Conservation (phyloP, 2,888 invertebrate species). For the Mesoligia furuncula region DNA sequence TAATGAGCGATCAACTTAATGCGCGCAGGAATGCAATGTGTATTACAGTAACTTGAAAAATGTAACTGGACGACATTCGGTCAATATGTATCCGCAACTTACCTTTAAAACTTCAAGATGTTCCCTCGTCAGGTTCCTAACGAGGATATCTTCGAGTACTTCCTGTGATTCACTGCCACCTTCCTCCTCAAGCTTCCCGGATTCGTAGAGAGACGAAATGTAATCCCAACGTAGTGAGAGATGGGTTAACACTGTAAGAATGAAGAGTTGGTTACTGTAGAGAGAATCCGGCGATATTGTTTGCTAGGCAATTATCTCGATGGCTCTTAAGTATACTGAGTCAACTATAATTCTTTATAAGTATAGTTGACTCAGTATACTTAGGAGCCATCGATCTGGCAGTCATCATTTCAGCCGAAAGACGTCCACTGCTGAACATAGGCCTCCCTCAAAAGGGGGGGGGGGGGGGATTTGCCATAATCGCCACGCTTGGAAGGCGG, state of each 20-base stretch:
- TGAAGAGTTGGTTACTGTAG: background rate
- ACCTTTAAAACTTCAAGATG: slow-evolving; percentile 95
- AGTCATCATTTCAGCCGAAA: too few relatives aligned
- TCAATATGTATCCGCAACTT: slow-evolving; percentile 19
- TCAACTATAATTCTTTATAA: too few relatives aligned
- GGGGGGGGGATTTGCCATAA: too few relatives aligned
- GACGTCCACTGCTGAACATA: too few relatives aligned
- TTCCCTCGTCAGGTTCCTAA: slow-evolving; percentile 96
- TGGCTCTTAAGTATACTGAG: too few relatives aligned
- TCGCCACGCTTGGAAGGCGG: too few relatives aligned
- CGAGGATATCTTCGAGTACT: slow-evolving; percentile 96
- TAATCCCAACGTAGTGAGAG: slow-evolving; percentile 95
- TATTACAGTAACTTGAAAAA: too few relatives aligned
- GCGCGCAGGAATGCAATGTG: background rate
- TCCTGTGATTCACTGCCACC: slow-evolving; percentile 94
- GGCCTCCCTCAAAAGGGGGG: too few relatives aligned
- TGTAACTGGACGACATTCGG: too few relatives aligned
- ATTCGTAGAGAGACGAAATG: slow-evolving; percentile 93
- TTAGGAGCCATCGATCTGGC: too few relatives aligned
- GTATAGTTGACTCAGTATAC: too few relatives aligned
- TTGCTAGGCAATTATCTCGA: background rate
- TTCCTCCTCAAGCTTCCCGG: slow-evolving; percentile 94
- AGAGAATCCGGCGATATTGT: background rate
- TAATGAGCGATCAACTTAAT: background rate
- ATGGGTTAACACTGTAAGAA: slow-evolving; percentile 91